These are phyloP conservation scores for Nannobrachium achirus DNA, from an alignment of 2,113 vertebrate genomes.

Conservation along the genomic window DNA sequence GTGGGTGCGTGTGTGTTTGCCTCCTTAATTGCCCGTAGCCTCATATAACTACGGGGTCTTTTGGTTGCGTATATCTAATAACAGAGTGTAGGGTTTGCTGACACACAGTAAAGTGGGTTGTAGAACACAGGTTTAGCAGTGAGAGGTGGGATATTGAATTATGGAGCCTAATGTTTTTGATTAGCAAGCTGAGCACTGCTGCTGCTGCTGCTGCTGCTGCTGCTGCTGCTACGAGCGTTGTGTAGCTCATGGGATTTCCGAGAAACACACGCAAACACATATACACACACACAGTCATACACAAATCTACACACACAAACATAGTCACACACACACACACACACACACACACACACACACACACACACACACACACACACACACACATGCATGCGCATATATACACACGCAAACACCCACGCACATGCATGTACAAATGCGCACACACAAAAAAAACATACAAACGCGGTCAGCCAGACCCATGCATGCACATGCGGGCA, in stretches of 20 bases:
- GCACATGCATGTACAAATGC: too few relatives aligned
- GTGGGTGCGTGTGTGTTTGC: conserved; percentile 24
- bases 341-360: not conserved
- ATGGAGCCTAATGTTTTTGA: conserved; percentile 76
- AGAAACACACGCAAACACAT: conserved; percentile 16
- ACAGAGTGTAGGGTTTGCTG: conserved; percentile 70
- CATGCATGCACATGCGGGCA: too few relatives aligned
- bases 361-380: too few relatives aligned
- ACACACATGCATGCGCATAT: too few relatives aligned
- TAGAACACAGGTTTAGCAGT: conserved; percentile 56
- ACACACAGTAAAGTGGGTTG: conserved; percentile 67
- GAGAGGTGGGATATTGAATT: conserved; percentile 72
- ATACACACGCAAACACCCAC: too few relatives aligned
- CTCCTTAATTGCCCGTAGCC: conserved; percentile 64
- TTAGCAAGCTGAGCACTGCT: conserved; percentile 59
- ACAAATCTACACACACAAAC: conserved; percentile 12
- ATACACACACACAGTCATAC: conserved; percentile 14
- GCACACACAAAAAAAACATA: too few relatives aligned
- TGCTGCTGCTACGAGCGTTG: conserved; percentile 39
- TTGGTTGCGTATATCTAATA: conserved; percentile 60
- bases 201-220: conserved; percentile 43
- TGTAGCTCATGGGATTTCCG: conserved; percentile 61
- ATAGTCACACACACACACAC: not conserved
- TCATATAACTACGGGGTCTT: conserved; percentile 46
- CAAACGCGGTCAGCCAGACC: too few relatives aligned